phyloP scores from a whole-genome alignment of 2,797 vertebrate genomes.

The Clarias laeviceps region DNA sequence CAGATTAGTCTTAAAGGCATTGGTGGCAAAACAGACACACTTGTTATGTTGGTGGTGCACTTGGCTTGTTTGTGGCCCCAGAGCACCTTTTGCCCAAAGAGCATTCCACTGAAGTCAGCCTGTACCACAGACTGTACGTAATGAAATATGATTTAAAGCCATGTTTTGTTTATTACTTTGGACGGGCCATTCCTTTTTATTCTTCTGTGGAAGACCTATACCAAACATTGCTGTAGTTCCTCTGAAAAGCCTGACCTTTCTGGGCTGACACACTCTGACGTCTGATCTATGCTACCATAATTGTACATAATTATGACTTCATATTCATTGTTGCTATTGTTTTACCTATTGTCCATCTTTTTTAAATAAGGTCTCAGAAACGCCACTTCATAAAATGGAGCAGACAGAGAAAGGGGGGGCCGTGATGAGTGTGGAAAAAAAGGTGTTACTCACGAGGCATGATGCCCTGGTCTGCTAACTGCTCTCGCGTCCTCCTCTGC shows the following conservation, averaged over 20 bases:
- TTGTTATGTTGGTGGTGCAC: slow-evolving; percentile 4
- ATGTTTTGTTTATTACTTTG: slow-evolving; percentile 41
- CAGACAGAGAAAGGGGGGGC: too few relatives aligned
- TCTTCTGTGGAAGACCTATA: slow-evolving; percentile 6
- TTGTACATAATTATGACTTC: background rate
- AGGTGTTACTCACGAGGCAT: slow-evolving; percentile 92
- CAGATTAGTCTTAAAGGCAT: background rate
- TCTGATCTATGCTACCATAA: background rate
- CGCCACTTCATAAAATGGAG: background rate
- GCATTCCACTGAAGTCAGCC: slow-evolving; percentile 70
- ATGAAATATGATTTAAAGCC: slow-evolving; percentile 40
- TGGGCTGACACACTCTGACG: background rate
- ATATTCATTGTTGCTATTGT: background rate
- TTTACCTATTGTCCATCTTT: background rate
- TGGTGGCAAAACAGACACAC: background rate
- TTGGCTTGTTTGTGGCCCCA: slow-evolving; percentile 7
- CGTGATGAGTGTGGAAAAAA: slow-evolving; percentile 11
- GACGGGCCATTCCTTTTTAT: slow-evolving; percentile 2
- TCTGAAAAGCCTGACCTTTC: background rate
- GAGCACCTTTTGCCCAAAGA: slow-evolving; percentile 58
- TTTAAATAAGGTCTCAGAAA: background rate
- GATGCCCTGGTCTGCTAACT: slow-evolving; percentile 92
- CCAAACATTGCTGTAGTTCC: slow-evolving; percentile 14
- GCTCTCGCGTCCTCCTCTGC: slow-evolving; percentile 93
- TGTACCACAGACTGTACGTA: slow-evolving; percentile 36